Percentiles rank a stretch among this genome's conserved stretches.
Evolutionary conservation across 2,888 invertebrate genomes (phyloP).

Genomic region (Hyppa rectilinea): DNA sequence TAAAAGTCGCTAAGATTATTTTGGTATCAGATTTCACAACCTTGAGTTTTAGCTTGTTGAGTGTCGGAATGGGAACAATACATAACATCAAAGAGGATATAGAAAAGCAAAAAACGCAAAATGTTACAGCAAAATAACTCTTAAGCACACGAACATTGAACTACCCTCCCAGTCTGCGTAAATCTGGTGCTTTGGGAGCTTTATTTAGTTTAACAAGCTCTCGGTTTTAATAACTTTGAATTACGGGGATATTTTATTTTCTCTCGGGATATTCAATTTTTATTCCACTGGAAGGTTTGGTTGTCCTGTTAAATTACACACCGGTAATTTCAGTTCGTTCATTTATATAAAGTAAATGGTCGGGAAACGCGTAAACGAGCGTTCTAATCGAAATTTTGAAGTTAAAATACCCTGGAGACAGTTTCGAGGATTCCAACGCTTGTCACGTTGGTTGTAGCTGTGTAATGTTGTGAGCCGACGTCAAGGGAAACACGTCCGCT

Average conservation of each 20-base stretch:
- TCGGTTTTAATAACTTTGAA: conserved; percentile 46
- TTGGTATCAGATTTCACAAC: background rate
- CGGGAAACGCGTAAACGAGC: conserved; percentile 49
- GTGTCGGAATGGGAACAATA: conserved; percentile 13
- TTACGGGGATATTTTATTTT: conserved; percentile 43
- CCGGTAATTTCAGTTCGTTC: conserved; percentile 41
- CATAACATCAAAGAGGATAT: conserved; percentile 4
- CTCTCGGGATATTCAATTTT: conserved; percentile 44
- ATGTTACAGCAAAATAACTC: conserved; percentile 21
- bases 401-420: conserved; percentile 57
- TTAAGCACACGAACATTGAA: conserved; percentile 22
- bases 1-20: background rate
- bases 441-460: conserved; percentile 23
- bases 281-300: conserved; percentile 23
- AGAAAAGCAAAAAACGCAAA: conserved; percentile 21
- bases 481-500: conserved; percentile 16
- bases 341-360: conserved; percentile 53
- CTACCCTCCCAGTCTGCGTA: conserved; percentile 21
- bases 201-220: conserved; percentile 53
- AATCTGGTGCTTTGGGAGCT: conserved; percentile 47
- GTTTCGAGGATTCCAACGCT: conserved; percentile 44
- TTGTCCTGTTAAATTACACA: conserved; percentile 25
- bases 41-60: conserved; percentile 11
- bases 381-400: conserved; percentile 56
- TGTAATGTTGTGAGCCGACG: conserved; percentile 6